Base-by-base conservation (phyloP, 2,888 invertebrate species). In the Camponotus fellah region DNA sequence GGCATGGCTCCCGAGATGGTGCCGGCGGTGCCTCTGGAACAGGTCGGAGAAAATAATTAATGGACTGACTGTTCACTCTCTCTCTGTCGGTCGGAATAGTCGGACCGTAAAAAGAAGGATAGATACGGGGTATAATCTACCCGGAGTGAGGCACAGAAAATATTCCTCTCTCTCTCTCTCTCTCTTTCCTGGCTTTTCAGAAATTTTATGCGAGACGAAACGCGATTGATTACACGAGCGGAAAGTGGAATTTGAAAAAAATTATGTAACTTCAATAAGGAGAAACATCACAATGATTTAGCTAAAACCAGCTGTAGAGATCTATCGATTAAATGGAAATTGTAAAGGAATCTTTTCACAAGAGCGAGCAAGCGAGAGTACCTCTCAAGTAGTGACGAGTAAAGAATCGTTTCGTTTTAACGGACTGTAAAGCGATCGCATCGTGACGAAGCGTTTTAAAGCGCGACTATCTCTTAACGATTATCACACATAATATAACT, bases 1-100 rank as follows among this genome's bases (percentile, higher is more conserved):
- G 89, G 92, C 93, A 93, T 93, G 91, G 91, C 92, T 93, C 89
- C 89, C 91, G 89, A 88, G 89, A 89, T 86, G 87, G 86, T 90
- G 88, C 83, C 76, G 88, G 86, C 72, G 79, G 72, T 84, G 88
- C 85, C 87, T 88, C 93, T 93, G 92, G 43, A 92, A 92, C 89
- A 88, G 85, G 85, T 90, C 79, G 65, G 84, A 71, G 75, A 68
- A 77, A 89, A 88, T 86, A 86, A 89, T 89, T 89, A 90, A 88
- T 90, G 82, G 87, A 80, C 77, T 62, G 83, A 64, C 65, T 53
- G 56, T 66, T 77, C 77, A 34, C 46, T 46, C 62, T 64, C 37
- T 43, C 10, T 43, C 43, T 53, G 53, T 77, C 77, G 68, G 74
- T 62, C 72, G 46, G 80, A 71, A 86, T 71, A 75, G 60, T 21